Conservation (phyloP, 2,888 invertebrate species). For the Melipona bicolor region DNA sequence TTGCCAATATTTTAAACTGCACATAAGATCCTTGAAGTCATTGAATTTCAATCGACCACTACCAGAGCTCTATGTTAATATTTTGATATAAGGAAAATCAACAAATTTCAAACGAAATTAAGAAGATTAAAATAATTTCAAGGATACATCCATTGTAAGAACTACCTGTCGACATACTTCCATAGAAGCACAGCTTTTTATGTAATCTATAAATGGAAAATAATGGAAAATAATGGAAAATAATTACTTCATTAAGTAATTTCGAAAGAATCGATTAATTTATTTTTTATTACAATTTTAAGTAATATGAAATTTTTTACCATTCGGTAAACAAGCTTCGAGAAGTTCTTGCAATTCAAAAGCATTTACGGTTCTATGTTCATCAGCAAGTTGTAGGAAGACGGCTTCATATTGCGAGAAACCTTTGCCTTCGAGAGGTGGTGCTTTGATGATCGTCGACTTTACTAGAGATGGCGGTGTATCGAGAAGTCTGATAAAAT, state of each 20-base stretch:
- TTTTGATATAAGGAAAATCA: slow-evolving; percentile 55
- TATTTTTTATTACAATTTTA: neutral
- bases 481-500: slow-evolving; percentile 85
- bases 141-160: slow-evolving; percentile 94
- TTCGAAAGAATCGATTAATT: neutral
- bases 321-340: slow-evolving; percentile 95
- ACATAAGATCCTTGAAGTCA: slow-evolving; percentile 96
- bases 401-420: slow-evolving; percentile 95
- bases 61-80: slow-evolving; percentile 87
- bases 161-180: slow-evolving; percentile 97
- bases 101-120: neutral
- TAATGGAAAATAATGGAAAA: neutral
- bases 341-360: slow-evolving; percentile 95
- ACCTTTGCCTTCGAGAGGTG: slow-evolving; percentile 89
- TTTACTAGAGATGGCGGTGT: slow-evolving; percentile 89
- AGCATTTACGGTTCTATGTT: slow-evolving; percentile 94
- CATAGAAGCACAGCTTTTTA: slow-evolving; percentile 96
- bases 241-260: neutral
- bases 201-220: slow-evolving; percentile 88
- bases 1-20: slow-evolving; percentile 96
- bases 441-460: slow-evolving; percentile 91
- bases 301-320: slow-evolving; percentile 75
- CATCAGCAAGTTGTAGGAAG: slow-evolving; percentile 95
- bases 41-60: slow-evolving; percentile 92
- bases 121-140: slow-evolving; percentile 37